These are phyloP conservation scores for Rotaria sp. DNA, from an alignment of 2,888 invertebrate genomes.

Conservation along the genomic window DNA sequence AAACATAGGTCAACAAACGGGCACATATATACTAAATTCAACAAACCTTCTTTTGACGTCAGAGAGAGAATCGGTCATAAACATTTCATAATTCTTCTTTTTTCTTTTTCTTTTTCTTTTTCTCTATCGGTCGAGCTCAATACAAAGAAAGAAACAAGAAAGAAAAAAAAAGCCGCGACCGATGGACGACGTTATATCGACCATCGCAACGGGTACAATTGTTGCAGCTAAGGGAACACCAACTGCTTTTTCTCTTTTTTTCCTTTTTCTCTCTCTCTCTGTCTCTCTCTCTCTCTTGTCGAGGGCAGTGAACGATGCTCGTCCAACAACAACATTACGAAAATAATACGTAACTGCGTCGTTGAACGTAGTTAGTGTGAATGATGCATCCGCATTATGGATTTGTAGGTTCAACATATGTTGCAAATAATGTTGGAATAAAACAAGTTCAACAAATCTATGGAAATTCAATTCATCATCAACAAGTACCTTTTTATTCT, in stretches of 20 bases:
- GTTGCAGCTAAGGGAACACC: slow-evolving; percentile 24
- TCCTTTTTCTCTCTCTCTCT: not conserved
- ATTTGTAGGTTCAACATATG: slow-evolving; percentile 21
- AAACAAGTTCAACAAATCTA: slow-evolving; percentile 24
- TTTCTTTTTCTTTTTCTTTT: not conserved
- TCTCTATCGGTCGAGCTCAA: not conserved
- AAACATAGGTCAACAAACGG: slow-evolving; percentile 24
- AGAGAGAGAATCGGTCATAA: slow-evolving; percentile 12
- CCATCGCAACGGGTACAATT: slow-evolving; percentile 19
- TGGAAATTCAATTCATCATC: slow-evolving; percentile 22
- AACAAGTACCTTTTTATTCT: not conserved
- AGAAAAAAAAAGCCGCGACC: not conserved
- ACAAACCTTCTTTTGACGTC: slow-evolving; percentile 22
- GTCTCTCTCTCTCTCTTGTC: not conserved
- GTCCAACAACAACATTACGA: slow-evolving; percentile 24
- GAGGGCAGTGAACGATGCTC: slow-evolving; percentile 22
- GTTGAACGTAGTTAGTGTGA: slow-evolving; percentile 12
- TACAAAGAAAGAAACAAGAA: not conserved
- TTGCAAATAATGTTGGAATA: slow-evolving; percentile 22
- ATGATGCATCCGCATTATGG: slow-evolving; percentile 19
- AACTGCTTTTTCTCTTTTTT: not conserved
- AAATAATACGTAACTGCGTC: slow-evolving; percentile 24
- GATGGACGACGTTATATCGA: not conserved
- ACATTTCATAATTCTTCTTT: slow-evolving; percentile 18
- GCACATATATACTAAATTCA: slow-evolving; percentile 1